These are phyloP conservation scores for Cardinalis cardinalis DNA, from an alignment of 2,113 vertebrate species.

Conservation along the genomic window DNA sequence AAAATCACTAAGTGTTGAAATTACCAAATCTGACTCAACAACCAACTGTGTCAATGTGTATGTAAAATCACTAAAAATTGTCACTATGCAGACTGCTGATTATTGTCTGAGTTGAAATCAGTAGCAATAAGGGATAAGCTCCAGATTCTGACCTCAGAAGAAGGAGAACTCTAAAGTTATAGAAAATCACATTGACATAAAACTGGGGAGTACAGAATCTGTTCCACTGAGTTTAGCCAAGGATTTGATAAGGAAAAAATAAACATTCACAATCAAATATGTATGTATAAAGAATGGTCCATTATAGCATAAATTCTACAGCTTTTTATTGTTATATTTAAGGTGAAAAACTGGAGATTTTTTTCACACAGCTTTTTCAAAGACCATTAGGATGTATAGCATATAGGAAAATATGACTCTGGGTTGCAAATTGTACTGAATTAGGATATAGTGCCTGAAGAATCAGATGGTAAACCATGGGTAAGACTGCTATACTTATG, in stretches of 20 bases:
- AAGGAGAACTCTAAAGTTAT: not conserved
- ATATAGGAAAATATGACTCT: not conserved
- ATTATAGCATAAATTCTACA: not conserved
- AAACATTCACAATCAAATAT: not conserved
- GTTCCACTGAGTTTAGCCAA: not conserved
- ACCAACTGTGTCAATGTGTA: not conserved
- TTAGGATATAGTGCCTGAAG: not conserved
- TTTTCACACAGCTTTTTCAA: not conserved
- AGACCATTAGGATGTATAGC: not conserved
- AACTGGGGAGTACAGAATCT: not conserved
- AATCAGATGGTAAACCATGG: not conserved
- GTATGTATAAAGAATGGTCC: not conserved
- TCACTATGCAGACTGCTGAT: not conserved
- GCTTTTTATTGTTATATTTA: not conserved
- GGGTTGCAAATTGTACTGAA: not conserved
- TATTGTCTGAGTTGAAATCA: not conserved
- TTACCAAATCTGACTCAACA: not conserved
- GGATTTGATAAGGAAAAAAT: not conserved
- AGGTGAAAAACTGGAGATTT: not conserved
- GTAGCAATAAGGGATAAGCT: not conserved
- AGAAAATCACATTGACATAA: not conserved
- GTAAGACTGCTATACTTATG: not conserved
- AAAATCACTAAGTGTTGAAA: not conserved
- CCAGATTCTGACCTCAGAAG: not conserved
- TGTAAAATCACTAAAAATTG: not conserved